phyloP scores from a whole-genome alignment of 2,888 invertebrate genomes.

The Ditula angustiorana region DNA sequence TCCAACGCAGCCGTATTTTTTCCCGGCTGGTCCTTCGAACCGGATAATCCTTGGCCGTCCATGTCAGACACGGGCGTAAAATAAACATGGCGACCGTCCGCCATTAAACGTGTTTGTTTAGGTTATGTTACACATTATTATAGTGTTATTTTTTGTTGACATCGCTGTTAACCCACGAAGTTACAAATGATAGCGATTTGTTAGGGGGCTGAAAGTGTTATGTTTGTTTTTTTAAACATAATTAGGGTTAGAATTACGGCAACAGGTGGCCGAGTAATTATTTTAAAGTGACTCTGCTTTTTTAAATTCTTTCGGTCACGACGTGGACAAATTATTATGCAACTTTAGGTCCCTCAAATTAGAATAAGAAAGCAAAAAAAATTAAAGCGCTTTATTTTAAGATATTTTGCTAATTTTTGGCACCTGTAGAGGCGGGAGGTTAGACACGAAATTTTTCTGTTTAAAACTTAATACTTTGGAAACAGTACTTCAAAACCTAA shows the following conservation, averaged over 20 bases:
- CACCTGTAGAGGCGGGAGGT: too few species aligned
- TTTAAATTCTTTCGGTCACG: neutral
- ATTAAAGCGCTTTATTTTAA: too few species aligned
- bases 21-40: conserved; percentile 45
- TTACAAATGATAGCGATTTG: conserved; percentile 35
- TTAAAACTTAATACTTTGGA: too few species aligned
- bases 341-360: neutral
- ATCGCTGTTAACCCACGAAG: conserved; percentile 35
- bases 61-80: conserved; percentile 75
- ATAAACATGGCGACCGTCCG: conserved; percentile 64
- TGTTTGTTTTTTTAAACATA: conserved; percentile 23
- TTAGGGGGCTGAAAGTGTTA: conserved; percentile 20
- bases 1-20: neutral
- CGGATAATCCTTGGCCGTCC: conserved; percentile 71
- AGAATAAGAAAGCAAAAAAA: too few species aligned
- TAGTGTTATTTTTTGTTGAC: conserved; percentile 61
- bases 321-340: neutral
- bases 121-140: conserved; percentile 75
- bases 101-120: conserved; percentile 76
- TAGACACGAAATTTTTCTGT: too few species aligned
- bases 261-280: conserved; percentile 16
- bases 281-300: conserved; percentile 8
- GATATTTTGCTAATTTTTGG: too few species aligned
- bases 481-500: too few species aligned
- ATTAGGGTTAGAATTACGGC: conserved; percentile 19